Evolutionary conservation across 2,888 invertebrate species (phyloP), one percentile per base, ranked within the genome.

Genomic region (Ormyrus nitidulus): DNA sequence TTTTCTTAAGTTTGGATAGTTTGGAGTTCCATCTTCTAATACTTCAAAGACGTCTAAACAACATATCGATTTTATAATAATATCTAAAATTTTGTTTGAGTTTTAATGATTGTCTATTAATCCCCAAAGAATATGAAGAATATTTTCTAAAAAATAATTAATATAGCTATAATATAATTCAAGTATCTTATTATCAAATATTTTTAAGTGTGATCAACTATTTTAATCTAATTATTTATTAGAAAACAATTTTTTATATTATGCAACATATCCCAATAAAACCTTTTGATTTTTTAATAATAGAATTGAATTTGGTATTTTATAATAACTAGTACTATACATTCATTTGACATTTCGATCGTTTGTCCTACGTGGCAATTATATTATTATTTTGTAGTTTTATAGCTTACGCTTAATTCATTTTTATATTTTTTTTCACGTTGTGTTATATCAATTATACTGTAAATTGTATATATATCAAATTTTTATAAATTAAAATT

Each of bases 21-120:
- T 65, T 77, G 13, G 53, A 64, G 64, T 64, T n/a, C 44, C 56
- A 54, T 76, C 34, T n/a, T 19, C 19, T 51, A 58, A n/a, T 56
- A 56, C 7, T 58, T 34, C 34, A 34, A 34, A 34, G 34, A 34
- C 34, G 34, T 34, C 34, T 34, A 34, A n/a, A 13, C 54, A 74
- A 48, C 13, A 51, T 10, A 69, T 8, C 11, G 34, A 5, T 19
- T 51, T 53, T 6, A 44, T 53, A 11, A 19, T 7, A 34, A 51
- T 11, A 1, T 13, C 11, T 58, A 51, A 19, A 56, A 34, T 34
- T 46, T 69, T 7, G 11, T 56, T 73, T 56, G 6, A 11, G 53
- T 61, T 64, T 73, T 19, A 5, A 19, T 7, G 48, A 48, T 69
- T 58, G 6, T 4, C n/a, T 46, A 48, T 69, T 13, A 48, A 56